These are phyloP conservation scores for Sebastes dallii DNA, from an alignment of 2,797 vertebrate genomes.

Conservation along the genomic window DNA sequence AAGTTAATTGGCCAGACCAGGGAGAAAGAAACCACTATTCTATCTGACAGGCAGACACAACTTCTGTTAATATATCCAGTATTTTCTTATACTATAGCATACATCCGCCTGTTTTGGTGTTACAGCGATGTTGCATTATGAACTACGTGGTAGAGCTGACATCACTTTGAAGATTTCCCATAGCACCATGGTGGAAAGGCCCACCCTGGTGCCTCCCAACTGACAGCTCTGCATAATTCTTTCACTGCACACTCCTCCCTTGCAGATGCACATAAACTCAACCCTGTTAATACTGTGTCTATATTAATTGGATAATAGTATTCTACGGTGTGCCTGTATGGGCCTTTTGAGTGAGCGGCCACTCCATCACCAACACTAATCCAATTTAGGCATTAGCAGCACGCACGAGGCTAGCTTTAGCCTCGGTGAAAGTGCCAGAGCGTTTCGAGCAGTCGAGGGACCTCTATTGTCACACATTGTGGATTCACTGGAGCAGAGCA, in stretches of 20 bases:
- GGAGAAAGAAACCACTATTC: neutral
- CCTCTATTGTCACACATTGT: slow-evolving; percentile 18
- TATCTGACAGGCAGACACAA: neutral
- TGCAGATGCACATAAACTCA: slow-evolving; percentile 10
- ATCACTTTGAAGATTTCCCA: neutral
- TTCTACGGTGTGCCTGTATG: slow-evolving; percentile 33
- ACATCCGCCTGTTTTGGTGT: neutral
- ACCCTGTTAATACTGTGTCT: slow-evolving; percentile 32
- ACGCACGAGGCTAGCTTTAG: slow-evolving; percentile 43
- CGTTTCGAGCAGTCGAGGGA: slow-evolving; percentile 20
- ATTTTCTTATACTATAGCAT: neutral
- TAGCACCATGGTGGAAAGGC: neutral
- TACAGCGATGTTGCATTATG: slow-evolving; percentile 7
- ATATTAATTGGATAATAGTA: slow-evolving; percentile 65
- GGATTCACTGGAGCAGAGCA: slow-evolving; percentile 28
- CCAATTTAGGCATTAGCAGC: slow-evolving; percentile 79
- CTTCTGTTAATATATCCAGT: neutral
- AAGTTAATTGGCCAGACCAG: neutral
- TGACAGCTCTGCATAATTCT: neutral
- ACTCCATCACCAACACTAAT: slow-evolving; percentile 71
- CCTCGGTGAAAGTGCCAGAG: slow-evolving; percentile 41
- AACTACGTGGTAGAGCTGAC: neutral
- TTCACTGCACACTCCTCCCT: neutral
- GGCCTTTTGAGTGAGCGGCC: slow-evolving; percentile 52
- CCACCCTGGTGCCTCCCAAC: slow-evolving; percentile 1